phyloP scores from a whole-genome alignment of 2,113 vertebrate genomes.

The Microtus richardsoni region DNA sequence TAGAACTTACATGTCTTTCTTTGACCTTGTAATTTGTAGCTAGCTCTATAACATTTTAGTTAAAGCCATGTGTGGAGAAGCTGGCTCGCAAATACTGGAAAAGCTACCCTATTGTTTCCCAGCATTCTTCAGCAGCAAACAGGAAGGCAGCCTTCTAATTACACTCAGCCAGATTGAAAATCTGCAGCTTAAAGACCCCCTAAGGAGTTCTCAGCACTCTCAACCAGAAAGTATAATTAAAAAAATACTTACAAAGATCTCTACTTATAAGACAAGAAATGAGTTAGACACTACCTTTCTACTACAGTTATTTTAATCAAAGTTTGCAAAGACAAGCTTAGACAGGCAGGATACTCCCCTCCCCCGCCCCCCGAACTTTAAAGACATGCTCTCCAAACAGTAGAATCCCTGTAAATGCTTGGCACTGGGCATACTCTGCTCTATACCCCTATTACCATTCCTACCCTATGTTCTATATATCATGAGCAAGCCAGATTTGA shows the following conservation, averaged over 20 bases:
- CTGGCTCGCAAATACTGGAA: constrained; percentile 22
- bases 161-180: constrained; percentile 62
- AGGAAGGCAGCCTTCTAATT: constrained; percentile 70
- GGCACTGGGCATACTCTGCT: neutral
- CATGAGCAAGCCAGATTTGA: constrained; percentile 27
- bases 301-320: constrained; percentile 50
- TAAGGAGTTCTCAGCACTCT: constrained; percentile 68
- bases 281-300: constrained; percentile 44
- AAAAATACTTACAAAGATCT: constrained; percentile 66
- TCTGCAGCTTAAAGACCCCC: constrained; percentile 75
- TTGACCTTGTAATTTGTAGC: neutral
- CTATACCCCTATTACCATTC: neutral
- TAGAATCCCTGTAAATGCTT: neutral
- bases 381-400: neutral
- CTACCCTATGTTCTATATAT: neutral
- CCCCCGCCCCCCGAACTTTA: neutral
- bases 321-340: constrained; percentile 49
- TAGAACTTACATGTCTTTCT: neutral
- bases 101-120: constrained; percentile 43
- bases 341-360: neutral
- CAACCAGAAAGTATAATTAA: constrained; percentile 68
- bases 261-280: constrained; percentile 67
- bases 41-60: neutral
- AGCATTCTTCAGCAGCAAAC: constrained; percentile 55
- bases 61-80: constrained; percentile 21